Conservation (phyloP, 2,797 vertebrate genomes). For the Octomys mimax region DNA sequence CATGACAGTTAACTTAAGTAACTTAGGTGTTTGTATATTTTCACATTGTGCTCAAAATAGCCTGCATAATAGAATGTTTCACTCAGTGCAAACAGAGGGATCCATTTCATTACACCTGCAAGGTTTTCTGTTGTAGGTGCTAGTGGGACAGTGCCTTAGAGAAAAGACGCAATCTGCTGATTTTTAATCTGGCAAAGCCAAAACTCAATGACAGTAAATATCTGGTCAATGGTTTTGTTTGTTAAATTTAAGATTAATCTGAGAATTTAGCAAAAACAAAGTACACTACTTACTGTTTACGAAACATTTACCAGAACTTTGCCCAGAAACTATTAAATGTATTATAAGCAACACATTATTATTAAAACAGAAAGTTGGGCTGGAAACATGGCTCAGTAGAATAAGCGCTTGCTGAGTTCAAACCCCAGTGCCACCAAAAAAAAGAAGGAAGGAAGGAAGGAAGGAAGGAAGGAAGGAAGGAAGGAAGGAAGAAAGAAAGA, state of each 20-base stretch:
- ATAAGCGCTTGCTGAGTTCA: too few relatives aligned
- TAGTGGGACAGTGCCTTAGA: neutral
- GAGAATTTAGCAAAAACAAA: constrained; percentile 45
- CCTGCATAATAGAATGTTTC: neutral
- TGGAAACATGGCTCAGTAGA: too few relatives aligned
- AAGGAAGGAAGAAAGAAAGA: neutral
- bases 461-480: too few relatives aligned
- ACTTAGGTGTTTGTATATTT: neutral
- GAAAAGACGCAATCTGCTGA: neutral
- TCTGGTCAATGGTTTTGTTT: neutral
- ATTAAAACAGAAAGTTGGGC: constrained; percentile 13
- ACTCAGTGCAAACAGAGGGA: neutral
- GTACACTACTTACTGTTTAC: constrained; percentile 59
- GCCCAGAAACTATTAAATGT: constrained; percentile 51
- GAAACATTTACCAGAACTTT: constrained; percentile 57
- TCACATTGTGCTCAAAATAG: constrained; percentile 31
- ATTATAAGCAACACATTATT: constrained; percentile 39
- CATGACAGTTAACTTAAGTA: neutral
- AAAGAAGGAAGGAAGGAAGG: too few relatives aligned
- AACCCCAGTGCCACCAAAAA: too few relatives aligned
- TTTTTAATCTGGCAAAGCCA: constrained; percentile 3
- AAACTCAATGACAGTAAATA: neutral
- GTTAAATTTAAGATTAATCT: constrained; percentile 51
- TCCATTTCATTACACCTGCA: neutral
- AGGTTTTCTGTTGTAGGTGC: neutral